Percentiles rank a stretch among this genome's conserved stretches.
Conservation (phyloP, 2,888 invertebrate species). For the Pelosia muscerda region DNA sequence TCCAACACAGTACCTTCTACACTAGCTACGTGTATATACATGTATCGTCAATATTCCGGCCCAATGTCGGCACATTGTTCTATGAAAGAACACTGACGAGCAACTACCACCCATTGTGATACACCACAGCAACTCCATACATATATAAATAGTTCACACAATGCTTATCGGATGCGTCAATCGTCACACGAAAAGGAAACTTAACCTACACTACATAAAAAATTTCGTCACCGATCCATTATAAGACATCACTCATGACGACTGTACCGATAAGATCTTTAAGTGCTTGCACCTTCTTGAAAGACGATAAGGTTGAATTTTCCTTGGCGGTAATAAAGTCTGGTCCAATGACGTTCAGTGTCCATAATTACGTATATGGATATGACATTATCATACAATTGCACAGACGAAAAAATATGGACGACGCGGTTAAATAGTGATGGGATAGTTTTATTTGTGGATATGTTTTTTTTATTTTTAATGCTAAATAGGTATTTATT, state of each 20-base stretch:
- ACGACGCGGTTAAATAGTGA: conserved; percentile 49
- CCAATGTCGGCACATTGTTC: background rate
- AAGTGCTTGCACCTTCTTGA: conserved; percentile 36
- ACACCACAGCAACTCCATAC: conserved; percentile 17
- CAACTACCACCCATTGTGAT: conserved; percentile 29
- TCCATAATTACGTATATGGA: conserved; percentile 79
- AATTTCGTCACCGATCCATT: conserved; percentile 46
- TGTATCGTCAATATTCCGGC: conserved; percentile 1
- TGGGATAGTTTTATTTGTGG: conserved; percentile 37
- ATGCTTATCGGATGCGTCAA: conserved; percentile 46
- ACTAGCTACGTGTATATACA: background rate
- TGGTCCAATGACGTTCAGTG: conserved; percentile 67
- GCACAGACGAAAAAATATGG: conserved; percentile 58
- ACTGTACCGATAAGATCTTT: conserved; percentile 34
- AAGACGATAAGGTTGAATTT: conserved; percentile 41
- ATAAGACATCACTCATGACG: conserved; percentile 42
- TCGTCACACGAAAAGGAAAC: conserved; percentile 44
- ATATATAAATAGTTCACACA: conserved; percentile 44
- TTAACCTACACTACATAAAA: conserved; percentile 33
- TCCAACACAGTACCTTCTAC: background rate
- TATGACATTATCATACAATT: conserved; percentile 83
- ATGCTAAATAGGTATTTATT: background rate
- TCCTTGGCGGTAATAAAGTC: conserved; percentile 24
- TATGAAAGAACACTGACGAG: conserved; percentile 1
- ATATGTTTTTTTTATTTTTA: conserved; percentile 26